These are phyloP conservation scores for Pagetopsis macropterus DNA, from an alignment of 2,797 vertebrate genomes.

Conservation along the genomic window DNA sequence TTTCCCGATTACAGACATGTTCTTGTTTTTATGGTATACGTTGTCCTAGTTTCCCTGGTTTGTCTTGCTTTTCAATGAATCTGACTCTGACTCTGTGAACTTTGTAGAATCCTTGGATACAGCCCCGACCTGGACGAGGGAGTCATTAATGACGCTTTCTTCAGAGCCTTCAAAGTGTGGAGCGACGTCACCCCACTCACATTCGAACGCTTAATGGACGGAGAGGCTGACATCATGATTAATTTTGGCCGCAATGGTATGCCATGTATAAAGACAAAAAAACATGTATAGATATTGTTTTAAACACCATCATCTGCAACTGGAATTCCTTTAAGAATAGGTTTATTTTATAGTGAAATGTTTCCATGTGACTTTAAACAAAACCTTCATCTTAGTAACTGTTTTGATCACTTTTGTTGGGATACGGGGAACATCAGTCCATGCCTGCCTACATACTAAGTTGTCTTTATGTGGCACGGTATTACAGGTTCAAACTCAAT, in stretches of 20 bases:
- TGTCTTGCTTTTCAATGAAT: slow-evolving; percentile 6
- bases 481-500: background rate
- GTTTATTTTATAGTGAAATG: background rate
- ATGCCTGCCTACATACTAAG: background rate
- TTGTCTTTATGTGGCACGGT: background rate
- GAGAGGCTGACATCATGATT: slow-evolving; percentile 99
- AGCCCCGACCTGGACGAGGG: slow-evolving; percentile 93
- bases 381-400: background rate
- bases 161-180: slow-evolving; percentile 97
- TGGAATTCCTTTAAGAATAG: background rate
- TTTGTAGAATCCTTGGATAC: slow-evolving; percentile 92
- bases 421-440: background rate
- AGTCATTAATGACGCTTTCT: slow-evolving; percentile 95
- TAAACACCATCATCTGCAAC: background rate
- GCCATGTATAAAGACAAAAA: background rate
- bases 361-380: background rate
- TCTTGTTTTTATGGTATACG: background rate
- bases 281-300: no score
- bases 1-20: background rate
- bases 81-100: slow-evolving; percentile 6
- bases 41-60: background rate
- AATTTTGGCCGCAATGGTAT: slow-evolving; percentile 98
- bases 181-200: slow-evolving; percentile 92
- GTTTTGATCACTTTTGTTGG: background rate
- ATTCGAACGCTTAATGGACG: slow-evolving; percentile 91